Conservation (phyloP, 2,888 invertebrate genomes). For the Trissolcus japonicus region DNA sequence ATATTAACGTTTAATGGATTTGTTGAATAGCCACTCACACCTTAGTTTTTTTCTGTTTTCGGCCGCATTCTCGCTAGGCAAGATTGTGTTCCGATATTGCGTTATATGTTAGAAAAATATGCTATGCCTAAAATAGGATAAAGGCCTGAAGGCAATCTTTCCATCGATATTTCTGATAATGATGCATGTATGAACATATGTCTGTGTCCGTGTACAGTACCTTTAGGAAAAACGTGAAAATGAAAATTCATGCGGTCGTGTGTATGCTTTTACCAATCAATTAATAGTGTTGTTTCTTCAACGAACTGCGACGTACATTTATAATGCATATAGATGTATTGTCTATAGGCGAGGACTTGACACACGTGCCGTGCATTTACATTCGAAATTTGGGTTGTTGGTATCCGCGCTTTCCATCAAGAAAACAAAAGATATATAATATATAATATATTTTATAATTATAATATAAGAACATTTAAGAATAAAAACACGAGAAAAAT, state of each 20-base stretch:
- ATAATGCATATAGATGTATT: slow-evolving; percentile 52
- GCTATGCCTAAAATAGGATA: slow-evolving; percentile 76
- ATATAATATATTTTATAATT: slow-evolving; percentile 41
- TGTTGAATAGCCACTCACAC: slow-evolving; percentile 54
- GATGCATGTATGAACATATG: slow-evolving; percentile 55
- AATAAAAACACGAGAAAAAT: slow-evolving; percentile 36
- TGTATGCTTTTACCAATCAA: slow-evolving; percentile 10
- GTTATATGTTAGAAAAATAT: slow-evolving; percentile 76
- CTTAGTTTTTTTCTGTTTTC: slow-evolving; percentile 60
- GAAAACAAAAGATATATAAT: slow-evolving; percentile 28
- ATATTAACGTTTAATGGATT: slow-evolving; percentile 17
- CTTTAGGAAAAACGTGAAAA: not conserved
- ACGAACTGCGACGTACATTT: slow-evolving; percentile 44
- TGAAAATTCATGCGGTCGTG: not conserved
- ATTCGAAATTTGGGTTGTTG: slow-evolving; percentile 15
- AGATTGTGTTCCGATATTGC: slow-evolving; percentile 72
- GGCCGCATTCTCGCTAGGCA: slow-evolving; percentile 66
- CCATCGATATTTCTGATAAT: slow-evolving; percentile 70
- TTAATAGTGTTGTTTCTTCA: slow-evolving; percentile 21
- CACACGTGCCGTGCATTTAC: slow-evolving; percentile 33
- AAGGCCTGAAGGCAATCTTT: slow-evolving; percentile 75
- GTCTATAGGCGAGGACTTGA: slow-evolving; percentile 52
- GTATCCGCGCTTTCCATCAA: slow-evolving; percentile 8
- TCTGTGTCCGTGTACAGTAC: slow-evolving; percentile 6
- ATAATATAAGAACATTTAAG: slow-evolving; percentile 42